Evolutionary conservation across 2,888 invertebrate genomes (phyloP), one percentile per base, ranked within the genome.

Genomic region (Sicus ferrugineus): DNA sequence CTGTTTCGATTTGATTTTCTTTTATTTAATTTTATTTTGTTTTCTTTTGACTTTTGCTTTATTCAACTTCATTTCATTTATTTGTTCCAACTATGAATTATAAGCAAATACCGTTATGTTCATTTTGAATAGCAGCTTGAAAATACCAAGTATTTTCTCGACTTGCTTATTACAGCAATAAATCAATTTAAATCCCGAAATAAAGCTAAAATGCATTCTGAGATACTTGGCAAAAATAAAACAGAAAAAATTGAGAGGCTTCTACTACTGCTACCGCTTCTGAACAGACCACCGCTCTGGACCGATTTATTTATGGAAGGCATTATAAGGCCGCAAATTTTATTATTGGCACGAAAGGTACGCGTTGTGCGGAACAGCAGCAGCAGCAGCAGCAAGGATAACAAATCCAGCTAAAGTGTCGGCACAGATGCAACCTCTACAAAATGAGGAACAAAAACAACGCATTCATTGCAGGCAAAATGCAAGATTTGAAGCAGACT

Each of bases 151-250:
- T 61, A 21, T 23, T 52, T 1, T 56, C 30, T 42, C 56, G 26
- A 14, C 21, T 38, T 59, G 59, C 34, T 42, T 61, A 61, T 61
- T 42, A 42, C 61, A 61, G 11, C 42, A 61, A 61, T 61, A 61
- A 61, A 61, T 61, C 21, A 61, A 21, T 42, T 61, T 42, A 42
- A 26, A 34, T 19, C 16, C 28, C 23, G 5, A 61, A 61, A 61
- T 61, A 23, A 42, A 23, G 23, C 42, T 38, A 38, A 23, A 14
- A 26, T 61, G 61, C 38, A 38, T 61, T 42, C 5, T 16, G 42
- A 26, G 38, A 38, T 42, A 9, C 14, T 31, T 26, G 38, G 11
- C 21, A 23, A 59, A 38, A 16, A 59, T 19, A 34, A 61, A 61
- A 42, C 6, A 19, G 28, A 14, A 23, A 23, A 61, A 61, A 38